These are phyloP conservation scores for Lota lota DNA, from an alignment of 2,113 vertebrate species.

Conservation along the genomic window DNA sequence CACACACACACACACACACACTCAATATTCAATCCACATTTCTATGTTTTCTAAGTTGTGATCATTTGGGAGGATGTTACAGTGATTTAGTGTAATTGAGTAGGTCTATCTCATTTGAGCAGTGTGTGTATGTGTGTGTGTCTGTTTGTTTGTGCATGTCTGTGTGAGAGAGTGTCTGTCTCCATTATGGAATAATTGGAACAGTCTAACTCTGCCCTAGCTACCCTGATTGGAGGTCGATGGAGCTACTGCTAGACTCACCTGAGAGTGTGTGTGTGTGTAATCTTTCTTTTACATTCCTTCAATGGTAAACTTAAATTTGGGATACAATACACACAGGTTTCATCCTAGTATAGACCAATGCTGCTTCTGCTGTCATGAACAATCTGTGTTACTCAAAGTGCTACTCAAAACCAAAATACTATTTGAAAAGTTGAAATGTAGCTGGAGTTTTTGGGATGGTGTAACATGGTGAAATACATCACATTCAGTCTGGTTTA, in stretches of 20 bases:
- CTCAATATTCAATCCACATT: not conserved
- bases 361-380: too few relatives aligned
- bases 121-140: not conserved
- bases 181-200: constrained; percentile 34
- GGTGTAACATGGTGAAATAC: too few relatives aligned
- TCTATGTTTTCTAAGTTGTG: not conserved
- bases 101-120: not conserved
- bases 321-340: too few relatives aligned
- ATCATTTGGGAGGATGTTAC: not conserved
- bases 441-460: too few relatives aligned
- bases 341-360: too few relatives aligned
- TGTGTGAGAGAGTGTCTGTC: not conserved
- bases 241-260: not conserved
- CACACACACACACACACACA: too few relatives aligned
- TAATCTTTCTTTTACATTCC: too few relatives aligned
- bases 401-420: too few relatives aligned
- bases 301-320: not conserved
- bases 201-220: not conserved
- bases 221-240: constrained; percentile 13
- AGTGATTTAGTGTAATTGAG: constrained; percentile 1
- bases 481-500: too few relatives aligned
- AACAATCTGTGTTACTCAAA: too few relatives aligned
- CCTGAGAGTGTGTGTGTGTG: not conserved
- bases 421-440: too few relatives aligned
- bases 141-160: not conserved